Evolutionary conservation across 1,140 invertebrate species (phyloP), one percentile per base, ranked within the genome.

Genomic region (Sminthurides bifidus): DNA sequence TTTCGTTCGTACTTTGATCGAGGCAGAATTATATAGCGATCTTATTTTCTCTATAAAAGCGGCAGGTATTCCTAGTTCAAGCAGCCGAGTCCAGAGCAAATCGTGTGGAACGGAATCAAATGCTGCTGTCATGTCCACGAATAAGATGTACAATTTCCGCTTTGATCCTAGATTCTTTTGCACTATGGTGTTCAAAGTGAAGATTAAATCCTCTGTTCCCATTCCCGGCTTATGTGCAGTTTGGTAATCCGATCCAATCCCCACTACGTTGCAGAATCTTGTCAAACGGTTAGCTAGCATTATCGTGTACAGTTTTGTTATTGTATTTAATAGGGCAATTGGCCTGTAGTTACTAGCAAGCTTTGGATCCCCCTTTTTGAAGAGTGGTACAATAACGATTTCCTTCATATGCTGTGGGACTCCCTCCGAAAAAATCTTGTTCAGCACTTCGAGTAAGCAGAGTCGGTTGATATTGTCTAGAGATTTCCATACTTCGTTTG

Each of bases 281-380:
- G 29, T 17, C 14, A 58, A 29, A 10, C 56, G 24, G 23, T 53
- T 26, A 5, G 45, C 43, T 23, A 66, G 33, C 1, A 67, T 52
- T 1, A 33, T 45, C 1, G 61, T 59, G 30, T 63, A 64, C 1
- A 66, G 23, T 60, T 67, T 66, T 4, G 46, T 30, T 33, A 50
- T 29, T n/a, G 37, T 58, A 41, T 52, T 51, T 10, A 54, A 1
- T 26, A 59, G 52, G 3, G 35, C n/a, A 2, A 59, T 54, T 26
- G 57, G 57, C 21, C 52, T 6, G 40, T 54, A 59, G 31, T 54
- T 59, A 2, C 6, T 19, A 10, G 46, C 24, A 30, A 41, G 19
- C 30, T 40, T 31, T 8, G 0, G 3, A 21, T 43, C 46, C 2
- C 46, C 46, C 51, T 59, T 59, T 27, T 59, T 54, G 26, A 29